Percentiles rank a stretch among this genome's conserved stretches.
These are phyloP conservation scores for Alca torda DNA, from an alignment of 2,797 vertebrate species.

Conservation along the genomic window DNA sequence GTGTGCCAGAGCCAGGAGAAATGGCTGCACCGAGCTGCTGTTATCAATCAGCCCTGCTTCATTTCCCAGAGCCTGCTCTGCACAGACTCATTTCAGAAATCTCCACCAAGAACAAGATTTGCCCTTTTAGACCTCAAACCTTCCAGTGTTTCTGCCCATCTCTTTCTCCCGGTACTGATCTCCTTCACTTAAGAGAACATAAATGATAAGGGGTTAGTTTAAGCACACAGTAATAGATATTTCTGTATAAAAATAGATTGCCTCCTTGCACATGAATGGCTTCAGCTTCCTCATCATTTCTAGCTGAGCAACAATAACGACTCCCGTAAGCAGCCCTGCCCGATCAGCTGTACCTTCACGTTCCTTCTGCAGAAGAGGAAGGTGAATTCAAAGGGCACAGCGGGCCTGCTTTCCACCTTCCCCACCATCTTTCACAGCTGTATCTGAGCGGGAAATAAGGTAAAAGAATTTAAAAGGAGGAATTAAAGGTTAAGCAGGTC, in stretches of 20 bases:
- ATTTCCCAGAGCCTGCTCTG: not conserved
- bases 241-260: not conserved
- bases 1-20: not conserved
- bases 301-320: not conserved
- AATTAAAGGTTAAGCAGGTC: not conserved
- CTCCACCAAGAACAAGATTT: not conserved
- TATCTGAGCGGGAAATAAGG: not conserved
- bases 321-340: not conserved
- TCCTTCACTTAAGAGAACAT: not conserved
- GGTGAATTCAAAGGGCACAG: not conserved
- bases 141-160: not conserved
- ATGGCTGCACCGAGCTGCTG: not conserved
- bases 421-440: not conserved
- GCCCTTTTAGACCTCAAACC: not conserved
- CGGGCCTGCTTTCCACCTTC: not conserved
- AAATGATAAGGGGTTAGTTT: not conserved
- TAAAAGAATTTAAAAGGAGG: not conserved
- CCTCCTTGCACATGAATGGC: not conserved
- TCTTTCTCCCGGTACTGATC: not conserved
- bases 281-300: conserved; percentile 4
- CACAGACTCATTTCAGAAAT: not conserved
- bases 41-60: not conserved
- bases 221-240: not conserved
- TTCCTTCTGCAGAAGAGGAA: not conserved
- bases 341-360: not conserved